These are phyloP conservation scores for Drosophila biarmipes DNA, from an alignment of 1,140 invertebrate species.

Conservation along the genomic window DNA sequence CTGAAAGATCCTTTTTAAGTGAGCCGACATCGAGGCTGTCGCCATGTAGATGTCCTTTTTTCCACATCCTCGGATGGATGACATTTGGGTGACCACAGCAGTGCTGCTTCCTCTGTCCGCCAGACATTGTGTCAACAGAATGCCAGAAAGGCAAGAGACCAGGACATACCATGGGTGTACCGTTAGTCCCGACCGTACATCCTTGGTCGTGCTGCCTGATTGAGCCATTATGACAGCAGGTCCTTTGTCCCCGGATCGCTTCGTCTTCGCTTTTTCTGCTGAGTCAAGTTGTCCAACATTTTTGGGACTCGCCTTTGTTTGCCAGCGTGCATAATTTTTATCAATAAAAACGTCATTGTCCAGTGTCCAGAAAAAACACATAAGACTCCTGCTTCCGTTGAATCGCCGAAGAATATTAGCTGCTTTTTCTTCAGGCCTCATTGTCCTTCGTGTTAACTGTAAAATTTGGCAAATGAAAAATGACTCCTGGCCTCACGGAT, in stretches of 20 bases:
- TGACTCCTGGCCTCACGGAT: constrained; percentile 18
- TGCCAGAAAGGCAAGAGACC: neutral
- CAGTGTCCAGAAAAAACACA: constrained; percentile 14
- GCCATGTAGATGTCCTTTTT: constrained; percentile 10
- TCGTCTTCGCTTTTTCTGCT: constrained; percentile 56
- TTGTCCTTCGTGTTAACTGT: constrained; percentile 64
- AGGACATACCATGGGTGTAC: constrained; percentile 4
- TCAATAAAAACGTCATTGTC: constrained; percentile 66
- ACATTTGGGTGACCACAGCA: constrained; percentile 31
- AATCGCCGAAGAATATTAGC: constrained; percentile 42
- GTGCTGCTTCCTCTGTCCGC: constrained; percentile 11
- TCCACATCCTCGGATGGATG: constrained; percentile 17
- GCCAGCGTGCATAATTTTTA: constrained; percentile 77
- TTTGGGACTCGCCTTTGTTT: constrained; percentile 48
- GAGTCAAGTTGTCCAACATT: constrained; percentile 76
- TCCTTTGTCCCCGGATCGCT: constrained; percentile 15
- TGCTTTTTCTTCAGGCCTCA: neutral
- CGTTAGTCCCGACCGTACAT: constrained; percentile 17
- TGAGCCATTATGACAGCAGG: constrained; percentile 71
- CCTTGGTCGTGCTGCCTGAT: constrained; percentile 48
- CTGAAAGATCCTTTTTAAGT: constrained; percentile 20
- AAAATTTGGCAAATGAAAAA: constrained; percentile 74
- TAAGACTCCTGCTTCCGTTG: constrained; percentile 59
- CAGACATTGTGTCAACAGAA: constrained; percentile 45
- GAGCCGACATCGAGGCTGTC: constrained; percentile 27